phyloP scores from a whole-genome alignment of 2,797 vertebrate genomes.

The Pseudochromis fuscus region DNA sequence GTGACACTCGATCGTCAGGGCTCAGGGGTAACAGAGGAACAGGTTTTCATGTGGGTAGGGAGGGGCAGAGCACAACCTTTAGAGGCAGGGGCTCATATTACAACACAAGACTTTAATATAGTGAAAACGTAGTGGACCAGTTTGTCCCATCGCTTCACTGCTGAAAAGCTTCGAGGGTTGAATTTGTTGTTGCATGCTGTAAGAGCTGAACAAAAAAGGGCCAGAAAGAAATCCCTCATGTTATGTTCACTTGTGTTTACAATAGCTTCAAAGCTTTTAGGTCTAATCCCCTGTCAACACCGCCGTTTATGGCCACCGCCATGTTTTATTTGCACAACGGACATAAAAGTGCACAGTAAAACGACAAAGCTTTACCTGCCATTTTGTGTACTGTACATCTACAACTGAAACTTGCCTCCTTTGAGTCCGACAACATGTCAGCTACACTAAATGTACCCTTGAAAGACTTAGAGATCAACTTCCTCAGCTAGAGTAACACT shows the following conservation, averaged over 20 bases:
- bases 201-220: slow-evolving; percentile 15
- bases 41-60: slow-evolving; percentile 70
- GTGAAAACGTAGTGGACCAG: slow-evolving; percentile 45
- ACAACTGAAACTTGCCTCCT: slow-evolving; percentile 29
- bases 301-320: slow-evolving; percentile 22
- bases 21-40: slow-evolving; percentile 65
- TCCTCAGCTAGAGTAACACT: slow-evolving; percentile 59
- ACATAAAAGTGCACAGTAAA: slow-evolving; percentile 44
- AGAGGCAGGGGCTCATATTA: slow-evolving; percentile 67
- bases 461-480: slow-evolving; percentile 60
- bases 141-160: slow-evolving; percentile 25
- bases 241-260: slow-evolving; percentile 27
- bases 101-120: slow-evolving; percentile 51
- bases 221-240: slow-evolving; percentile 7
- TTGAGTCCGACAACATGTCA: slow-evolving; percentile 23
- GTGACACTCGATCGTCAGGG: slow-evolving; percentile 66
- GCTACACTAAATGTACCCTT: slow-evolving; percentile 47
- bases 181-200: slow-evolving; percentile 8
- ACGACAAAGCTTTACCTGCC: slow-evolving; percentile 3
- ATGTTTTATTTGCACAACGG: slow-evolving; percentile 43
- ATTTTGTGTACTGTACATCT: slow-evolving; percentile 9
- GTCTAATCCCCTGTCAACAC: slow-evolving; percentile 40
- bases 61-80: slow-evolving; percentile 59
- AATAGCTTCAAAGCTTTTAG: slow-evolving; percentile 52
- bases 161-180: too few species aligned